Evolutionary conservation across 2,888 invertebrate species (phyloP).

Genomic region (Dasysyrphus albostriatus): DNA sequence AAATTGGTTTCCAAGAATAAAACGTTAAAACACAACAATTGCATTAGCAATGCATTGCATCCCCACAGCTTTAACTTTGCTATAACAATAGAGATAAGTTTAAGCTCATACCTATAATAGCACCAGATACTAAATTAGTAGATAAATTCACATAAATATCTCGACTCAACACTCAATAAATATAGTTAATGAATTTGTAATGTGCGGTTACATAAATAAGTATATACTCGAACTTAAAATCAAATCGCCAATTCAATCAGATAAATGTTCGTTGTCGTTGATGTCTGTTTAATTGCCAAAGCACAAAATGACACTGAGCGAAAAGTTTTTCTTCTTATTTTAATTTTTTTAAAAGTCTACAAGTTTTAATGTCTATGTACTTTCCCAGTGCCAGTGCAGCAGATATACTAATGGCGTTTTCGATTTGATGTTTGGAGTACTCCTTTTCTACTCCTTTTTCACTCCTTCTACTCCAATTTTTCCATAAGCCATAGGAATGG

Average conservation of each 20-base stretch:
- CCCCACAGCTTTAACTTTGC: conserved; percentile 23
- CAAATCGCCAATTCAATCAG: conserved; percentile 70
- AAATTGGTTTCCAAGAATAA: conserved; percentile 48
- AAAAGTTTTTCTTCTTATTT: background rate
- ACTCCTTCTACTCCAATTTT: too few relatives aligned
- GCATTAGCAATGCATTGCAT: conserved; percentile 61
- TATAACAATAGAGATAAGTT: background rate
- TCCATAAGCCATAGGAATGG: too few relatives aligned
- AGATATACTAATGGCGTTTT: too few relatives aligned
- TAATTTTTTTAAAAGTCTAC: background rate
- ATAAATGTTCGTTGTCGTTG: conserved; percentile 53
- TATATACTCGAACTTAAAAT: conserved; percentile 14
- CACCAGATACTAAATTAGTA: conserved; percentile 68
- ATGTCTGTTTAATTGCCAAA: conserved; percentile 44
- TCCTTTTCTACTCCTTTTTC: too few relatives aligned
- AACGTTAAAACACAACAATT: conserved; percentile 50
- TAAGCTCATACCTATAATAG: background rate
- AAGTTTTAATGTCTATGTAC: background rate
- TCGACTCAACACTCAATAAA: conserved; percentile 68
- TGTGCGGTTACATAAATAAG: conserved; percentile 63
- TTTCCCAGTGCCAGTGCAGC: background rate
- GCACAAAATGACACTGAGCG: background rate
- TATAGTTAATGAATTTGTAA: conserved; percentile 67
- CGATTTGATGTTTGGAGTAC: too few relatives aligned
- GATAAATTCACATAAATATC: conserved; percentile 69